Evolutionary conservation across 2,888 invertebrate genomes (phyloP).

Genomic region (Apodemia hepburni): DNA sequence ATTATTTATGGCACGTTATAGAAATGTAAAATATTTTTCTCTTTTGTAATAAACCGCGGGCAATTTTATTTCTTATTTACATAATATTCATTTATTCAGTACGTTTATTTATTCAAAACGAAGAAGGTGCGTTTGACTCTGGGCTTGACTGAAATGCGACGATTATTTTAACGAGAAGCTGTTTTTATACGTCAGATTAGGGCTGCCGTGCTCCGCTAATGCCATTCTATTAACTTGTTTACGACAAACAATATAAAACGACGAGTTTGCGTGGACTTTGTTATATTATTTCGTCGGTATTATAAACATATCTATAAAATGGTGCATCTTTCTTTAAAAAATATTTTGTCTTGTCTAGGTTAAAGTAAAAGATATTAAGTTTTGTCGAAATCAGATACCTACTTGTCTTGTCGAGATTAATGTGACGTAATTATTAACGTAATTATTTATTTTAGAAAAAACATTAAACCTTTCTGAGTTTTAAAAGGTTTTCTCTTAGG

Average conservation of each 20-base stretch:
- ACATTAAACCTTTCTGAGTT: too few relatives aligned
- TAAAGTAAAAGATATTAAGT: too few relatives aligned
- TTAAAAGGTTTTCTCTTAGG: too few relatives aligned
- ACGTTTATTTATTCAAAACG: constrained; percentile 19
- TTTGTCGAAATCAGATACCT: too few relatives aligned
- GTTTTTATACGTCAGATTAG: constrained; percentile 17
- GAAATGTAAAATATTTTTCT: background rate
- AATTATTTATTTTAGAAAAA: too few relatives aligned
- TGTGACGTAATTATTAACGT: too few relatives aligned
- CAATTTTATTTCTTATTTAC: constrained; percentile 9
- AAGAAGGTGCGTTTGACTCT: constrained; percentile 9
- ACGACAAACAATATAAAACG: constrained; percentile 6
- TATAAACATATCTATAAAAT: too few relatives aligned
- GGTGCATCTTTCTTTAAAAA: too few relatives aligned
- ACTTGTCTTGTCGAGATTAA: too few relatives aligned
- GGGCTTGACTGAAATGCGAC: constrained; percentile 17
- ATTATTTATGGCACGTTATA: background rate
- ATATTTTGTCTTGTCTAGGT: too few relatives aligned
- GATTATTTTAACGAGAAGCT: constrained; percentile 20
- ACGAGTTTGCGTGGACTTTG: background rate
- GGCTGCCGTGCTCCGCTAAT: constrained; percentile 16
- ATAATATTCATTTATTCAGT: constrained; percentile 10
- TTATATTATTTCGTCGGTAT: background rate
- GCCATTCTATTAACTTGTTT: constrained; percentile 18
- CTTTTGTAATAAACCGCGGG: background rate